Evolutionary conservation across 2,797 vertebrate species (phyloP).

Genomic region (Leptoclinus maculatus): DNA sequence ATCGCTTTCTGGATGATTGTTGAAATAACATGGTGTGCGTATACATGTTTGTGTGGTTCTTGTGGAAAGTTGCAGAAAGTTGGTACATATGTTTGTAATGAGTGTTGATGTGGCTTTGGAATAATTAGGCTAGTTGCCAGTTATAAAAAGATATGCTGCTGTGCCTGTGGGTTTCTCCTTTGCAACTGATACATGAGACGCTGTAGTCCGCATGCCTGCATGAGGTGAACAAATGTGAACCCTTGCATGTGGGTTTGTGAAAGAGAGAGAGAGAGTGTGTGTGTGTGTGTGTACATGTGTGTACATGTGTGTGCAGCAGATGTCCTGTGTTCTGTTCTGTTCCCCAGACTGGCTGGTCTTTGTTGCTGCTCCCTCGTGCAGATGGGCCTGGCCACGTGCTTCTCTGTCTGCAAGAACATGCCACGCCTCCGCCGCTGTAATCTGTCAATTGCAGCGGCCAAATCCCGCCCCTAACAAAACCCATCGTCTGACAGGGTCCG

Average conservation of each 20-base stretch:
- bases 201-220: conserved; percentile 42
- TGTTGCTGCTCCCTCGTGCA: conserved; percentile 83
- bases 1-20: conserved; percentile 36
- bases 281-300: conserved; percentile 52
- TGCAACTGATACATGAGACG: conserved; percentile 58
- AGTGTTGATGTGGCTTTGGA: not conserved
- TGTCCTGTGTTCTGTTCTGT: conserved; percentile 73
- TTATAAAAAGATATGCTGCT: conserved; percentile 20
- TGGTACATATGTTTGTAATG: conserved; percentile 7
- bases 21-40: conserved; percentile 13
- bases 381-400: conserved; percentile 79
- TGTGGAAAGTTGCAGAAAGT: conserved; percentile 12
- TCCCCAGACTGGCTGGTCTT: conserved; percentile 77
- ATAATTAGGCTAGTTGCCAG: conserved; percentile 4
- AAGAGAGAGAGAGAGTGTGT: conserved; percentile 28
- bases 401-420: conserved; percentile 64
- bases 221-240: conserved; percentile 56
- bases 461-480: conserved; percentile 55
- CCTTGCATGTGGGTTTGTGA: conserved; percentile 46
- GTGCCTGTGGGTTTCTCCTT: conserved; percentile 38
- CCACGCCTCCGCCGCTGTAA: conserved; percentile 68
- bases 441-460: conserved; percentile 75
- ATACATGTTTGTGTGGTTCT: conserved; percentile 20
- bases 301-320: conserved; percentile 75
- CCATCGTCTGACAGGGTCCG: conserved; percentile 34